Conservation (phyloP, 2,797 vertebrate species). For the Agapornis canus region DNA sequence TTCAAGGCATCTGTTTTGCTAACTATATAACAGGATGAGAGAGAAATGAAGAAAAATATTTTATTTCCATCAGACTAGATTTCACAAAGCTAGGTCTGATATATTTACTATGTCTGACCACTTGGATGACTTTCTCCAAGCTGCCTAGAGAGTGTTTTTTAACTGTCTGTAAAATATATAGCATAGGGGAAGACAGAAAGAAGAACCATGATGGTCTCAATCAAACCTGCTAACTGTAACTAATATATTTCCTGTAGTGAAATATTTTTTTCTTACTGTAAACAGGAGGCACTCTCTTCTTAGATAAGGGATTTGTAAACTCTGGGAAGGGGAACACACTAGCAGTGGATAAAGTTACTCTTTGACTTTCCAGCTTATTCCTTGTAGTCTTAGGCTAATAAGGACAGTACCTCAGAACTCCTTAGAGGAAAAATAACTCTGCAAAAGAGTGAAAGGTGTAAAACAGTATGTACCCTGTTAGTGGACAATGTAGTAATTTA, state of each 20-base stretch:
- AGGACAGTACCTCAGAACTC: neutral
- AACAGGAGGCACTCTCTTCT: neutral
- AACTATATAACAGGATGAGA: conserved; percentile 14
- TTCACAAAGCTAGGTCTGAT: neutral
- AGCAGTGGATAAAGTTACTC: neutral
- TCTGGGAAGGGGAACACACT: neutral
- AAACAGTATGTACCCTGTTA: neutral
- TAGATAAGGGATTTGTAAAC: neutral
- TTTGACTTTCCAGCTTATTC: neutral
- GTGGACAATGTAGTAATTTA: neutral
- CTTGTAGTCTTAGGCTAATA: neutral
- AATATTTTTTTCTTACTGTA: neutral
- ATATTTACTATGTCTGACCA: conserved; percentile 31
- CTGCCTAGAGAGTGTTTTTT: neutral
- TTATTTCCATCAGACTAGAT: neutral
- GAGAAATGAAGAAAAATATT: neutral
- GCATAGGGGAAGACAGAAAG: neutral
- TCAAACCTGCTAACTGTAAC: conserved; percentile 31
- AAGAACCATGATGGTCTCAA: neutral
- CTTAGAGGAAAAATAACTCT: neutral
- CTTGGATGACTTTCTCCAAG: conserved; percentile 17
- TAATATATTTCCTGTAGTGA: neutral
- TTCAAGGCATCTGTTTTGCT: conserved; percentile 28
- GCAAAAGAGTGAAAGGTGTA: neutral
- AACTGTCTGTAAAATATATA: conserved; percentile 22